Conservation (phyloP, 2,888 invertebrate species). For the Cerastoderma edule region DNA sequence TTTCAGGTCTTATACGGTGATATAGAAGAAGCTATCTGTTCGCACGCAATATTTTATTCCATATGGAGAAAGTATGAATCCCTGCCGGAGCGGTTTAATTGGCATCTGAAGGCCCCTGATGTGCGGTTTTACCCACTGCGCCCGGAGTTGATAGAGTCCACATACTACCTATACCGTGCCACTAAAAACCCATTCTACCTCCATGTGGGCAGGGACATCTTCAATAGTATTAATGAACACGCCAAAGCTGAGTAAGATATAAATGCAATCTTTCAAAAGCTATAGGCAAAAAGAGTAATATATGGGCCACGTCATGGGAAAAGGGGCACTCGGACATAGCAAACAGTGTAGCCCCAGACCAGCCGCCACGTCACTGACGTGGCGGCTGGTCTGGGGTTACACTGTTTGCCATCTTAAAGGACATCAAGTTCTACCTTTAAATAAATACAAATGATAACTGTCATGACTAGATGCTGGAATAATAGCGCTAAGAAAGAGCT, state of each 20-base stretch:
- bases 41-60: conserved; percentile 87
- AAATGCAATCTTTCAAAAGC: no score
- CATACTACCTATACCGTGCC: conserved; percentile 87
- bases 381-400: no score
- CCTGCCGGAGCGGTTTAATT: conserved; percentile 85
- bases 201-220: conserved; percentile 87
- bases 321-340: no score
- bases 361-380: no score
- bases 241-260: conserved; percentile 84
- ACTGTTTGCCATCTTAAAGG: no score
- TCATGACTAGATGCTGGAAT: no score
- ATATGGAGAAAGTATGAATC: conserved; percentile 87
- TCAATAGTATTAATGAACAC: conserved; percentile 85
- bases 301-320: no score
- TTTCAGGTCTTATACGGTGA: conserved; percentile 86
- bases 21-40: conserved; percentile 88
- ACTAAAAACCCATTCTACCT: conserved; percentile 88
- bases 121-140: conserved; percentile 87
- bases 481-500: no score
- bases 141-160: conserved; percentile 88
- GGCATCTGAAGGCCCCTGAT: conserved; percentile 84
- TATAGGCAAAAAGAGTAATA: no score
- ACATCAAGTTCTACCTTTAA: no score
- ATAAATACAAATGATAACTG: no score
- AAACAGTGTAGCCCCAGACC: no score